phyloP scores from a whole-genome alignment of 2,797 vertebrate species.

The Microtus obscurus region DNA sequence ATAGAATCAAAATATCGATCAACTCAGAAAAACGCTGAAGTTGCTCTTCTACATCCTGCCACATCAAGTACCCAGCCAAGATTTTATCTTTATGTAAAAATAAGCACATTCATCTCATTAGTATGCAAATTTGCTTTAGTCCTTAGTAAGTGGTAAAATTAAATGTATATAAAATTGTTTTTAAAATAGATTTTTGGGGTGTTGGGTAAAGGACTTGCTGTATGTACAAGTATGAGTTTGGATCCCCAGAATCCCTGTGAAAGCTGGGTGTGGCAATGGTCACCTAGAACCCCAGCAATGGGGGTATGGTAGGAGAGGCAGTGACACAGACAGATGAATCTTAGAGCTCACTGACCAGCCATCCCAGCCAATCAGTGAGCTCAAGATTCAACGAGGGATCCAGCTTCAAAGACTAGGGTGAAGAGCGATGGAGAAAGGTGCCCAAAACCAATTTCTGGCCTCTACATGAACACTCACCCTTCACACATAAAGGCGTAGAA shows the following conservation, averaged over 20 bases:
- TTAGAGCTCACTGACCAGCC: not conserved
- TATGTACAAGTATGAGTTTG: not conserved
- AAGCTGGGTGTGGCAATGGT: not conserved
- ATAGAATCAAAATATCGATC: constrained; percentile 20
- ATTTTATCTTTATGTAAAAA: constrained; percentile 20
- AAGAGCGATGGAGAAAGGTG: not conserved
- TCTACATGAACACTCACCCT: not conserved
- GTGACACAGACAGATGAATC: not conserved
- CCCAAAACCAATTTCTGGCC: not conserved
- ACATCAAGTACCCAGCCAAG: not conserved
- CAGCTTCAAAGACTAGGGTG: not conserved
- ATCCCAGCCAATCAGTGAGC: not conserved
- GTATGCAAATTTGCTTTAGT: not conserved
- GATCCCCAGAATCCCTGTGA: not conserved
- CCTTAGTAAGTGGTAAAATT: constrained; percentile 9
- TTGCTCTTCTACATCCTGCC: not conserved
- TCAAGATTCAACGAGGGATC: not conserved
- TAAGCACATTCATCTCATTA: constrained; percentile 14
- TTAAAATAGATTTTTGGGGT: not conserved
- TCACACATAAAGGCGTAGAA: not conserved
- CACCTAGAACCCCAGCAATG: not conserved
- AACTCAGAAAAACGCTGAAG: not conserved
- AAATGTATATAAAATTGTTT: not conserved
- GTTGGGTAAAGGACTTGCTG: not conserved
- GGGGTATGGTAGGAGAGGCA: not conserved